Evolutionary conservation across 2,113 vertebrate genomes (phyloP).

Genomic region (Gavialis gangeticus): DNA sequence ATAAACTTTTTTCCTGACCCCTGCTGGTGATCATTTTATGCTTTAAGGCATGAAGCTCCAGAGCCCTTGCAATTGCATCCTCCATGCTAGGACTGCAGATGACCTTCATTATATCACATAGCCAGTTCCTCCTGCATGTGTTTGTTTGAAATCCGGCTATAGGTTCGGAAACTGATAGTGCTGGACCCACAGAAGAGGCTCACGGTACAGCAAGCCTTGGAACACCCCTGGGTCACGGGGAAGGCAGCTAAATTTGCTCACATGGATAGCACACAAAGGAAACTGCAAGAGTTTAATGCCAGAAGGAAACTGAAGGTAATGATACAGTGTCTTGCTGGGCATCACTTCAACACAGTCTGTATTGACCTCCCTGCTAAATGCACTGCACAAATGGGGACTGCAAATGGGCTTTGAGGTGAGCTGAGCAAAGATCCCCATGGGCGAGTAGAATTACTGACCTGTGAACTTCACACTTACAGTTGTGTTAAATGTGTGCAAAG

Average conservation of each 20-base stretch:
- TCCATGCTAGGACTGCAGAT: neutral
- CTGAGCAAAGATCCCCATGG: rapidly evolving
- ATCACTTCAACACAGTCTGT: rapidly evolving
- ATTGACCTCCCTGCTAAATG: rapidly evolving
- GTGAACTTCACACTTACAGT: neutral
- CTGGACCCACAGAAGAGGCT: slow-evolving; percentile 87
- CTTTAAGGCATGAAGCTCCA: neutral
- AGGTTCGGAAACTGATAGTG: slow-evolving; percentile 90
- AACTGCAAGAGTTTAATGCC: slow-evolving; percentile 91
- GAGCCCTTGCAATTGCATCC: neutral
- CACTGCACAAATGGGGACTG: neutral
- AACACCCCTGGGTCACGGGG: slow-evolving; percentile 91
- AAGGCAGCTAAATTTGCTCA: slow-evolving; percentile 89
- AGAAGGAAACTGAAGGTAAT: slow-evolving; percentile 89
- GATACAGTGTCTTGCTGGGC: rapidly evolving
- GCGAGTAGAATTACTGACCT: neutral
- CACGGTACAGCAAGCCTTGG: slow-evolving; percentile 83
- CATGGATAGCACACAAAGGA: slow-evolving; percentile 91
- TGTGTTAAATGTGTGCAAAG: neutral
- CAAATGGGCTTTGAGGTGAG: too few relatives aligned
- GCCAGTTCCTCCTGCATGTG: neutral
- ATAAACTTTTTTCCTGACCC: neutral
- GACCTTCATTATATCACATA: neutral
- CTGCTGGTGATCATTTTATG: neutral
- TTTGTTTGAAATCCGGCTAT: neutral